Percentiles rank a stretch among this genome's conserved stretches.
Conservation (phyloP, 1,140 invertebrate genomes). For the Drosophila takahashii region DNA sequence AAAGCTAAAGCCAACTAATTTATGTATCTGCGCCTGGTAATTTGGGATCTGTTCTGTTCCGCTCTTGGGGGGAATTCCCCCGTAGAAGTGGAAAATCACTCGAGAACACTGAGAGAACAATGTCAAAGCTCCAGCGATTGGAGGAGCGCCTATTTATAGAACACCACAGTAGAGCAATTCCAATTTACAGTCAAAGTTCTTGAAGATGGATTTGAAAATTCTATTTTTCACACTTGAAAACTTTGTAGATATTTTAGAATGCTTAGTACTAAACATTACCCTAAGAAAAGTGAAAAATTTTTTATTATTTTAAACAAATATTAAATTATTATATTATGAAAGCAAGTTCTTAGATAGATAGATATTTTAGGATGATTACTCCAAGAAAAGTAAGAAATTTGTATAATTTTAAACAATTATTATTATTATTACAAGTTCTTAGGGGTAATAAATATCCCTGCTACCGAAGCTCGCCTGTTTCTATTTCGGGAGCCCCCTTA, state of each 20-base stretch:
- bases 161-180: constrained; percentile 5
- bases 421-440: too few relatives aligned
- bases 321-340: too few relatives aligned
- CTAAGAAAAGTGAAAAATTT: not conserved
- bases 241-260: not conserved
- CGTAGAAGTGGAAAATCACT: constrained; percentile 38
- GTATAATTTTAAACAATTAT: too few relatives aligned
- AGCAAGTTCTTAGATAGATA: too few relatives aligned
- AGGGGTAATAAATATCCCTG: not conserved
- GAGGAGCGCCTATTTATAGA: constrained; percentile 11
- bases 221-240: not conserved
- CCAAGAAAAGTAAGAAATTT: not conserved
- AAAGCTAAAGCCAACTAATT: constrained; percentile 40
- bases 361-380: not conserved
- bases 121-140: constrained; percentile 26
- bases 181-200: not conserved
- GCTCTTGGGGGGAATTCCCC: constrained; percentile 30
- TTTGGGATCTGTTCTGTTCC: constrained; percentile 59
- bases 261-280: not conserved
- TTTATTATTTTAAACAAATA: too few relatives aligned
- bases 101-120: constrained; percentile 31
- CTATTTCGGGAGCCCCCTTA: constrained; percentile 26
- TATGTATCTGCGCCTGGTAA: constrained; percentile 57
- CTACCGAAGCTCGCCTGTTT: constrained; percentile 19
- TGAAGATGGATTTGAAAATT: not conserved